A percentile compares a stretch with the other conserved stretches of the same genome.
Evolutionary conservation across 2,888 invertebrate genomes (phyloP).

Genomic region (Agriopis leucophaearia): DNA sequence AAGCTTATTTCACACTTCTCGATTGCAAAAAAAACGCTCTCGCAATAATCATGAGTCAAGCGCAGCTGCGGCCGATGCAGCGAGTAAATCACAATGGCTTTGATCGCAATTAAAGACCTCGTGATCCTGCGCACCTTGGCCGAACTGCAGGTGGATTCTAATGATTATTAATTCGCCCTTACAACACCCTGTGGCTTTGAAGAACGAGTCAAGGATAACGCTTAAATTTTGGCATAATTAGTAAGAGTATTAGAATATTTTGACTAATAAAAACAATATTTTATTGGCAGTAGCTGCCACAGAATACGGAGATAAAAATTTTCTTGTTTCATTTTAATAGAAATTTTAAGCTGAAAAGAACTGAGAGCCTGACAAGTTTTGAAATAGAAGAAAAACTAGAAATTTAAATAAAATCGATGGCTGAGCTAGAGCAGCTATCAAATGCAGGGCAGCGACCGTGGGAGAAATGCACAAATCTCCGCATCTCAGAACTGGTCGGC

Average conservation of each 20-base stretch:
- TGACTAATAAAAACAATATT: background rate
- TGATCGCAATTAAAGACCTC: conserved; percentile 72
- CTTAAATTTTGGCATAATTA: conserved; percentile 9
- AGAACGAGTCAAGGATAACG: conserved; percentile 27
- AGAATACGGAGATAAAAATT: background rate
- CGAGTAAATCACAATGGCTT: conserved; percentile 76
- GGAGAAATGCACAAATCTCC: conserved; percentile 86
- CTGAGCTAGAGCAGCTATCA: conserved; percentile 78
- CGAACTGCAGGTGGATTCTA: conserved; percentile 43
- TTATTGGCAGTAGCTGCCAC: background rate
- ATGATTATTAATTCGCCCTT: conserved; percentile 51
- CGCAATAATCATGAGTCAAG: conserved; percentile 73
- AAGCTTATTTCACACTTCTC: conserved; percentile 41
- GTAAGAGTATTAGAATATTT: background rate
- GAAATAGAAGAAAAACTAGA: conserved; percentile 55
- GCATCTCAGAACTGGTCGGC: conserved; percentile 86
- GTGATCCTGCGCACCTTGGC: conserved; percentile 55
- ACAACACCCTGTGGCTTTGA: conserved; percentile 41
- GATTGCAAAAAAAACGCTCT: conserved; percentile 42
- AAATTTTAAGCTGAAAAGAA: background rate
- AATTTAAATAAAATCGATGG: conserved; percentile 79
- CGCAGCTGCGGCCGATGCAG: conserved; percentile 75
- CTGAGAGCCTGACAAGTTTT: background rate
- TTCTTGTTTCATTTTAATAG: no score
- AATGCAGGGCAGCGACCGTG: conserved; percentile 84